Evolutionary conservation across 1,140 invertebrate species (phyloP).

Genomic region (Drosophila lini): DNA sequence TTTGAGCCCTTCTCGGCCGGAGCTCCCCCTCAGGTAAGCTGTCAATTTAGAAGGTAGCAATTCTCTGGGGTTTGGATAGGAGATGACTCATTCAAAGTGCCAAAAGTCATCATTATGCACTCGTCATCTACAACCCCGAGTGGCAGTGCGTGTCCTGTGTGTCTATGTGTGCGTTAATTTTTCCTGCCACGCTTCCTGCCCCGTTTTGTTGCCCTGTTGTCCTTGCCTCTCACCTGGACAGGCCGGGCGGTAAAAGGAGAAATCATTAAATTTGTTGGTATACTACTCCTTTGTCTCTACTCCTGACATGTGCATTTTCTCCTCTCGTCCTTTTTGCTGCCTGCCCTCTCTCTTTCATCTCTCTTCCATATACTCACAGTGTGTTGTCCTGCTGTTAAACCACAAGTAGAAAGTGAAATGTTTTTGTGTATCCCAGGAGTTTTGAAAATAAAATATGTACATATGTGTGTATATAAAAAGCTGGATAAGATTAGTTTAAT

Average conservation of each 20-base stretch:
- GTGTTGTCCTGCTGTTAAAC: not conserved
- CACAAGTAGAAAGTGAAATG: conserved; percentile 7
- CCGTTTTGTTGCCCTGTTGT: conserved; percentile 17
- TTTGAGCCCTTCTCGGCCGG: conserved; percentile 47
- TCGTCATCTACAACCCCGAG: conserved; percentile 30
- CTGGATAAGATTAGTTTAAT: not conserved
- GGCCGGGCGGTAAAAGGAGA: conserved; percentile 40
- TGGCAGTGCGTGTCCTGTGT: conserved; percentile 1
- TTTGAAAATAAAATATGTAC: not conserved
- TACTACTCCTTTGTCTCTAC: conserved; percentile 69
- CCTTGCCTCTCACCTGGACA: conserved; percentile 56
- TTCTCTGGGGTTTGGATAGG: not conserved
- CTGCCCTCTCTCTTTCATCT: conserved; percentile 4
- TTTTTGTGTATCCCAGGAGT: not conserved
- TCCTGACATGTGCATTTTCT: conserved; percentile 31
- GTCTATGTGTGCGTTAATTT: conserved; percentile 36
- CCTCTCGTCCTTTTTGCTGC: not conserved
- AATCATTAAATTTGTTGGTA: conserved; percentile 83
- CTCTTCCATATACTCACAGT: conserved; percentile 5
- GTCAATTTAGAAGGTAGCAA: not conserved
- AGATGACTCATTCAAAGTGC: conserved; percentile 21
- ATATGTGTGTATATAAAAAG: not conserved
- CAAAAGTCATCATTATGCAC: conserved; percentile 46
- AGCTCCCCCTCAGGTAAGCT: conserved; percentile 67
- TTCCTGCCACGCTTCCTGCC: conserved; percentile 44